These are phyloP conservation scores for Sebastes nivosus DNA, from an alignment of 2,797 vertebrate species.

Conservation along the genomic window DNA sequence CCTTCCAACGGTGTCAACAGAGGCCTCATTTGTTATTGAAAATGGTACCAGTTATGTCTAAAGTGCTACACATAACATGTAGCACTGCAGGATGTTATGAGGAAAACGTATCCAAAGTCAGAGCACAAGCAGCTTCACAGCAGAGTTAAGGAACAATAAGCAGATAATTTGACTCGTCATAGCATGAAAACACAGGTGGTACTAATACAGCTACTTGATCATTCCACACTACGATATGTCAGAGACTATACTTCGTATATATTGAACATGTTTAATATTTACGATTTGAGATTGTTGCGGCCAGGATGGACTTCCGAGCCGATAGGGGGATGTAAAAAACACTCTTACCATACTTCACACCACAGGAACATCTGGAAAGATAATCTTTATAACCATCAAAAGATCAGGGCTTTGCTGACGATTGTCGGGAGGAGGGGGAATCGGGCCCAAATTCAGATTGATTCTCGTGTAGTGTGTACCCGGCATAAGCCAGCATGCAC, in stretches of 20 bases:
- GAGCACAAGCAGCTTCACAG: background rate
- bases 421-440: too few species aligned
- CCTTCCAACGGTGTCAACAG: background rate
- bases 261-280: too few species aligned
- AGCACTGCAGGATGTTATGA: background rate
- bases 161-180: background rate
- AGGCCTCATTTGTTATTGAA: background rate
- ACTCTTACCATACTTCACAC: too few species aligned
- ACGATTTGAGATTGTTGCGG: too few species aligned
- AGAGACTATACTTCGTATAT: too few species aligned
- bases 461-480: too few species aligned
- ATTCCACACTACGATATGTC: background rate
- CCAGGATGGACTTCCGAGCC: too few species aligned
- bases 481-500: background rate
- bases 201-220: background rate
- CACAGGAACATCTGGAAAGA: too few species aligned
- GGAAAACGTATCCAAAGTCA: constrained; percentile 20
- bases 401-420: too few species aligned
- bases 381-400: too few species aligned
- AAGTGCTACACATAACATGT: background rate
- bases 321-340: too few species aligned
- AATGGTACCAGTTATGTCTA: background rate
- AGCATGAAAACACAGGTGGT: background rate
- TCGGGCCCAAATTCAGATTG: too few species aligned
- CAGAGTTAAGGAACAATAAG: background rate